Percentiles rank a stretch among this genome's conserved stretches.
These are phyloP conservation scores for Psittacula cyanocephala DNA, from an alignment of 2,113 vertebrate genomes.

Conservation along the genomic window DNA sequence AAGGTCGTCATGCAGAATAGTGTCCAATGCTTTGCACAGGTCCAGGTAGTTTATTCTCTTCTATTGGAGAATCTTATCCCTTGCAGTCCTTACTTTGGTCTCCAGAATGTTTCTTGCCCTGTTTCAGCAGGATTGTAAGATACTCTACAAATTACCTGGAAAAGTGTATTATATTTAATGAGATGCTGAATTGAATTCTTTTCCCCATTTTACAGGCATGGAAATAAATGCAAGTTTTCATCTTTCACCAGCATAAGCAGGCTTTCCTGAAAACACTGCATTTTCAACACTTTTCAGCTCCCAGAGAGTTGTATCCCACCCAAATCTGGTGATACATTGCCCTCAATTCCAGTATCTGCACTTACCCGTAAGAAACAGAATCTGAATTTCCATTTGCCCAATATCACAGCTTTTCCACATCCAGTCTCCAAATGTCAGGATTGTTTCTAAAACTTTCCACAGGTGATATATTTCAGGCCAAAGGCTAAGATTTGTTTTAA, in stretches of 20 bases:
- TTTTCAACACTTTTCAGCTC: neutral
- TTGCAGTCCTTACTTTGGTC: neutral
- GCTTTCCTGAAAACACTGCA: neutral
- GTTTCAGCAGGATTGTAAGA: neutral
- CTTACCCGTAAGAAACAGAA: neutral
- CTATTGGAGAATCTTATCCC: neutral
- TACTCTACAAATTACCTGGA: neutral
- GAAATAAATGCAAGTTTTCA: neutral
- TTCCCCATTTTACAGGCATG: neutral
- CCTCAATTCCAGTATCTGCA: neutral
- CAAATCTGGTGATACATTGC: neutral
- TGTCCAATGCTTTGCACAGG: neutral
- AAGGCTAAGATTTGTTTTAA: constrained; percentile 45
- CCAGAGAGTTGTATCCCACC: neutral
- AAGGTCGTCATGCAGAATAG: neutral
- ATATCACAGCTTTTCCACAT: neutral
- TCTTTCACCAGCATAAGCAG: neutral
- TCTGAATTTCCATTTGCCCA: neutral
- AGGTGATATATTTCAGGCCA: constrained; percentile 60
- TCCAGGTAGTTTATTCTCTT: neutral
- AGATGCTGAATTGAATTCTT: neutral
- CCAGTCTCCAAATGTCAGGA: neutral
- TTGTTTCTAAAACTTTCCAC: constrained; percentile 30
- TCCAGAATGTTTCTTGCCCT: neutral
- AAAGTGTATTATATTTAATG: neutral